phyloP scores from a whole-genome alignment of 2,888 invertebrate genomes.

The Eurytoma californica region DNA sequence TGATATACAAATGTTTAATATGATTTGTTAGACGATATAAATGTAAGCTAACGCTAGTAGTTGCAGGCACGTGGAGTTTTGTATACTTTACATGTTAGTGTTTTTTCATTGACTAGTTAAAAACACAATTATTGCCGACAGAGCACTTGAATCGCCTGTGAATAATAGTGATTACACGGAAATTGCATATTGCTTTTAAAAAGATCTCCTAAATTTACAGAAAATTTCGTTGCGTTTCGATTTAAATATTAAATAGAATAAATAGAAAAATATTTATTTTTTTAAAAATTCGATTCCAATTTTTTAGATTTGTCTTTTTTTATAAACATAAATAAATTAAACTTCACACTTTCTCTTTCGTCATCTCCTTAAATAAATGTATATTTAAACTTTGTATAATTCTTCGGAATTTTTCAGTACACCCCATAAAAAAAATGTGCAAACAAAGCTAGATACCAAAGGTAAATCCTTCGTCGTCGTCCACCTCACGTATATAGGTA shows the following conservation, averaged over 20 bases:
- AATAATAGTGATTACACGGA: conserved; percentile 17
- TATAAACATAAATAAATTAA: no score
- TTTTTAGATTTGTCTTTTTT: no score
- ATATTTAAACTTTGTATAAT: no score
- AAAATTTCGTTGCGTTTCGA: neutral
- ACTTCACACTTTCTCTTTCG: no score
- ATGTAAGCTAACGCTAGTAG: neutral
- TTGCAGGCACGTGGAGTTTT: conserved; percentile 41
- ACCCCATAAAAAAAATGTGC: no score
- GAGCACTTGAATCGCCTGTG: conserved; percentile 3
- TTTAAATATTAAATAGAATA: no score
- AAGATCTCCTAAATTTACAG: neutral
- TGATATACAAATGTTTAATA: conserved; percentile 1
- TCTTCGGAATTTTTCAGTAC: no score
- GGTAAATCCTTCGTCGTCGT: no score
- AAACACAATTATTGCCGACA: conserved; percentile 66
- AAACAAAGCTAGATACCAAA: no score
- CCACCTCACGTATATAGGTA: neutral
- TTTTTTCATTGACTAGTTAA: conserved; percentile 70
- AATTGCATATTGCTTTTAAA: conserved; percentile 1
- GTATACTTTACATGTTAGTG: conserved; percentile 52
- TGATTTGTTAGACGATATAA: conserved; percentile 4
- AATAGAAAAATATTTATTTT: no score
- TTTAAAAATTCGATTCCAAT: no score
- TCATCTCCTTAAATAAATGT: no score